phyloP scores from a whole-genome alignment of 2,888 invertebrate genomes.

The Eristalis arbustorum region DNA sequence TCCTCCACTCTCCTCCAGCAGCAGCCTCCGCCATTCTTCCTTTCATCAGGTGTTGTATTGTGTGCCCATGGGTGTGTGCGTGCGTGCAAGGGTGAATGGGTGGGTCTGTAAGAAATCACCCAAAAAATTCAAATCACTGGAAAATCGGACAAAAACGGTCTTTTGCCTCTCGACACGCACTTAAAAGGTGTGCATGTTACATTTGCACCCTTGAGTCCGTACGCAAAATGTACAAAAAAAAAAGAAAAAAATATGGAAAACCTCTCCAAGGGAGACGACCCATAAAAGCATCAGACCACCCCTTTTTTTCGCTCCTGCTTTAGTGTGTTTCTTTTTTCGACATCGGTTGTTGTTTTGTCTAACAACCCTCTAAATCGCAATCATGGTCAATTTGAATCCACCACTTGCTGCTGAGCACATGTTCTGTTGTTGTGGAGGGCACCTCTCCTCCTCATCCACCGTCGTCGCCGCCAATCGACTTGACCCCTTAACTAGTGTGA shows the following conservation, averaged over 20 bases:
- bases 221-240: not conserved
- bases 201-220: constrained; percentile 45
- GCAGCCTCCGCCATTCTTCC: not conserved
- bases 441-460: constrained; percentile 2
- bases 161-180: constrained; percentile 41
- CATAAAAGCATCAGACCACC: not conserved
- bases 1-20: too few relatives aligned
- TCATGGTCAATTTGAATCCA: constrained; percentile 69
- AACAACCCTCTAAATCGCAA: constrained; percentile 67
- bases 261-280: not conserved
- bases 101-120: constrained; percentile 13
- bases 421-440: constrained; percentile 24
- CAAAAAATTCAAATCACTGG: constrained; percentile 67
- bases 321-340: constrained; percentile 16
- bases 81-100: not conserved
- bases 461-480: constrained; percentile 30
- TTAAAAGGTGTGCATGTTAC: constrained; percentile 58
- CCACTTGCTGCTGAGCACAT: constrained; percentile 67
- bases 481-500: constrained; percentile 26
- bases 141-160: constrained; percentile 61
- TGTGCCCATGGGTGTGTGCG: not conserved
- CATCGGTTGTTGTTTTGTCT: constrained; percentile 33
- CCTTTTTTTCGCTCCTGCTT: not conserved
- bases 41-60: constrained; percentile 47
- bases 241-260: not conserved